Base-by-base conservation (phyloP, 2,888 invertebrate species). In the Erynnis tages region DNA sequence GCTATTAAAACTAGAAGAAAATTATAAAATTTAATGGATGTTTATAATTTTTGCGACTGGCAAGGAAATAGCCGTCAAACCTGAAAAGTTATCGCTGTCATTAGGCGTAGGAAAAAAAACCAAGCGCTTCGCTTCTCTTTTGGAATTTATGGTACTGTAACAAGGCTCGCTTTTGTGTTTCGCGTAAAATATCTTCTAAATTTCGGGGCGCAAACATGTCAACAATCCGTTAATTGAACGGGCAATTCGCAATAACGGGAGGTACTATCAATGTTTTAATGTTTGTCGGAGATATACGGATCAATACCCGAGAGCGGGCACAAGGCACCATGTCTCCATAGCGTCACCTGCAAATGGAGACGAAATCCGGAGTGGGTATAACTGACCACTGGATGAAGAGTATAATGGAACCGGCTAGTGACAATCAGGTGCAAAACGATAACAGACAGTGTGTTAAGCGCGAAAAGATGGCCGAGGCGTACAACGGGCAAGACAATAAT, bases 121-220 rank as follows among this genome's bases (percentile, higher is more conserved):
- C 72, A 83, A 79, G 82, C 87, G 86, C 83, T 76, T 80, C 87
- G 85, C 87, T 88, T 88, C 89, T 87, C 88, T 88, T 87, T 86
- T 89, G 89, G 88, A 86, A 88, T 89, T 89, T 89, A 89, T 88
- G 84, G 82, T 82, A 79, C 80, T 71, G 88, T 84, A 87, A 88
- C 89, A 89, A 89, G 89, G 88, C 87, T 89, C 76, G 72, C 84
- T 88, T 85, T 89, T 87, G 87, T 88, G 74, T 83, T 85, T 79
- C 78, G 73, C 76, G 61, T 59, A 55, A 70, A 72, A 75, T 74
- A 73, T 72, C 68, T 76, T 73, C 72, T 73, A 81, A 84, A 81
- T 77, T 76, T 69, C 69, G 67, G 69, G 71, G 70, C 58, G 70
- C 60, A 75, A 79, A 71, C 72, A 72, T 74, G 84, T 86, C 83